Percentiles rank a stretch among this genome's conserved stretches.
phyloP scores from a whole-genome alignment of 1,140 invertebrate genomes.

The Zaprionus davidi region DNA sequence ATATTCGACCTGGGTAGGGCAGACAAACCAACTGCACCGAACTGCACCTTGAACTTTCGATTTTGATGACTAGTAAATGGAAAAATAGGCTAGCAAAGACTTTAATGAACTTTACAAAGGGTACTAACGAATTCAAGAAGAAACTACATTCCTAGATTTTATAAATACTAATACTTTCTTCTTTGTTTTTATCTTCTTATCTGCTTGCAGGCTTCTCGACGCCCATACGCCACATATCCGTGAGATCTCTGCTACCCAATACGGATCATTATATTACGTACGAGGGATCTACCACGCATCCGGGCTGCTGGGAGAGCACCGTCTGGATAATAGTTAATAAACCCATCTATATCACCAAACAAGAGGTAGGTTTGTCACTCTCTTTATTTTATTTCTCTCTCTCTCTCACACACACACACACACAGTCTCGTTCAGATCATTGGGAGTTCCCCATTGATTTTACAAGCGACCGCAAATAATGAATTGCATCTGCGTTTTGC shows the following conservation, averaged over 20 bases:
- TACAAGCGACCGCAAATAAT: conserved; percentile 67
- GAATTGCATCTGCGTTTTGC: conserved; percentile 67
- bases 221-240: conserved; percentile 92
- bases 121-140: neutral
- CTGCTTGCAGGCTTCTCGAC: conserved; percentile 89
- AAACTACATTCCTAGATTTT: too few species aligned
- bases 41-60: conserved; percentile 69
- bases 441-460: conserved; percentile 23
- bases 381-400: neutral
- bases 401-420: neutral
- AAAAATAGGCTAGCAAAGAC: neutral
- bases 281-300: conserved; percentile 98
- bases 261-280: conserved; percentile 98
- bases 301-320: conserved; percentile 95
- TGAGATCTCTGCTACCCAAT: conserved; percentile 92
- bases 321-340: conserved; percentile 98
- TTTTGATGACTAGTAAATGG: conserved; percentile 8
- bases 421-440: neutral
- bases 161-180: neutral
- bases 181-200: neutral
- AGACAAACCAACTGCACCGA: neutral
- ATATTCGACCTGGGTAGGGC: neutral
- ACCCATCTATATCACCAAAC: conserved; percentile 97
- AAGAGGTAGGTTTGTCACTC: conserved; percentile 87
- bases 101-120: neutral